Evolutionary conservation across 2,888 invertebrate genomes (phyloP).

Genomic region (Anarsia innoxiella): DNA sequence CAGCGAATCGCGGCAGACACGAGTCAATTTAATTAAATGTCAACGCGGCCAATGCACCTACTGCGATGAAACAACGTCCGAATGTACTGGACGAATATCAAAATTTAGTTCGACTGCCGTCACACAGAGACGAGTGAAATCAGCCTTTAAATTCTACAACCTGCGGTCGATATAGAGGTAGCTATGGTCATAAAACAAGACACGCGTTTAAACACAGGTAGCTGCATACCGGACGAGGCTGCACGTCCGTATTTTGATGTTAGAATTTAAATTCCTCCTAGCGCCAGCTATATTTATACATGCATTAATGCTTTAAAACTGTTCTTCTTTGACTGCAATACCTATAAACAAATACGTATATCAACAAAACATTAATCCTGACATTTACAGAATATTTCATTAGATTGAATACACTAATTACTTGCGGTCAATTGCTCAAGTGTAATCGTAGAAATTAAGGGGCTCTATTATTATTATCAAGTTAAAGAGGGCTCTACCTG

Average conservation of each 20-base stretch:
- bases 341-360: too few relatives aligned
- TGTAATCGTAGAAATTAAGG: slow-evolving; percentile 26
- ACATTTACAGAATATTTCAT: slow-evolving; percentile 10
- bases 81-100: slow-evolving; percentile 43
- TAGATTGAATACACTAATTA: slow-evolving; percentile 7
- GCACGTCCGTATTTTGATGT: slow-evolving; percentile 15
- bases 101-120: slow-evolving; percentile 33
- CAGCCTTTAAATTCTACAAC: too few relatives aligned
- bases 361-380: slow-evolving; percentile 2
- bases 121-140: too few relatives aligned
- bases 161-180: slow-evolving; percentile 18
- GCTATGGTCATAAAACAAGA: slow-evolving; percentile 19
- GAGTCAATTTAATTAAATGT: slow-evolving; percentile 64
- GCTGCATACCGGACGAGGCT: slow-evolving; percentile 10
- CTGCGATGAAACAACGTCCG: slow-evolving; percentile 20
- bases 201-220: slow-evolving; percentile 19
- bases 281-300: neutral
- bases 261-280: slow-evolving; percentile 25
- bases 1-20: slow-evolving; percentile 41
- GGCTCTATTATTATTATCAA: slow-evolving; percentile 47
- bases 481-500: slow-evolving; percentile 48
- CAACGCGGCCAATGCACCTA: slow-evolving; percentile 49
- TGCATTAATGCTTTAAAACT: neutral
- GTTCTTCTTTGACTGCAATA: too few relatives aligned
- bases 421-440: slow-evolving; percentile 18